Evolutionary conservation across 2,113 vertebrate genomes (phyloP), one percentile per base, ranked within the genome.

Genomic region (Nesospiza acunhae): DNA sequence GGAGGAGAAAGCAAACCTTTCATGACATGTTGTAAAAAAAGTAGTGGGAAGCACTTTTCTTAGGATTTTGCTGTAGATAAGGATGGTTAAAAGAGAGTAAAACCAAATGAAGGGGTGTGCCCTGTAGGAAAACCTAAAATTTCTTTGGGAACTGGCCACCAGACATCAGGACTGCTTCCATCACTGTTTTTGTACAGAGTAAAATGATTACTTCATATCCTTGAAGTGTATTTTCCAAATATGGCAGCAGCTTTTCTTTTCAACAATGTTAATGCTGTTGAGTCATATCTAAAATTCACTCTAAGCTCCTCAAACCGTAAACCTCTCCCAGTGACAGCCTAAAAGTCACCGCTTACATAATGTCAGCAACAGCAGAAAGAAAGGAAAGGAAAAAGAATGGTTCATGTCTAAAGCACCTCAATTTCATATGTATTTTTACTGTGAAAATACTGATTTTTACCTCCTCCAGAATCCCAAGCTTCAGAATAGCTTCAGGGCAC

Each of bases 241-340:
- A 87, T 42, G 49, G 37, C 46, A 66, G 6, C 41, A 76, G 18
- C 21, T 90, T 96, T 89, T 85, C 66, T 87, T 73, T 87, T 87
- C 28, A 92, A 49, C 44, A 76, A 19, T 58, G 59, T 77, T 83
- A 94, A 80, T 83, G n/a, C 23, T 83, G 62, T 88, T 93, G 88
- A 97, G 70, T 96, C 82, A 83, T 87, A 76, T 90, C 93, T 89
- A 63, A 93, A 96, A 95, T 87, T 96, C 84, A 56, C 33, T 67
- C 78, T 90, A 90, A 96, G 60, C 78, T 93, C 33, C 33, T 93
- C 79, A 83, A 91, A 91, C 47, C 37, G 33, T 50, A 87, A 90
- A 82, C 39, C 69, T 85, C 41, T 84, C 69, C 83, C 55, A 59
- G 78, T 77, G 78, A 95, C 82, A 85, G 72, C 35, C 24, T 91